Evolutionary conservation across 2,888 invertebrate genomes (phyloP), one percentile per base, ranked within the genome.

Genomic region (Hypomecis punctinalis): DNA sequence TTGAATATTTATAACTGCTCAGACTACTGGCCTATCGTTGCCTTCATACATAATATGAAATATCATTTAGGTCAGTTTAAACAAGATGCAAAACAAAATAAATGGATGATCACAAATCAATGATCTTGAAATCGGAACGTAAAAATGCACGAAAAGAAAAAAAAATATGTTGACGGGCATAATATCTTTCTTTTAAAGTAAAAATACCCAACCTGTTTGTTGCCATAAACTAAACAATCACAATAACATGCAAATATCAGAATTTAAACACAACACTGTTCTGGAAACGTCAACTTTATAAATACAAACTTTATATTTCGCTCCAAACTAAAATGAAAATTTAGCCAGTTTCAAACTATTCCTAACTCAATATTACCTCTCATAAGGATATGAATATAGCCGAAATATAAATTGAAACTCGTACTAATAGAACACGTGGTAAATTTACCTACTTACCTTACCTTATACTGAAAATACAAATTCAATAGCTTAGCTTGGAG

Each of bases 321-420:
- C 65, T 67, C 39, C 58, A 53, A 70, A 69, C 70, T 69, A 70
- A 63, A 75, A 76, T 66, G 75, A 74, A 76, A 76, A 77, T 79
- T 77, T 69, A 71, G 76, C 68, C 72, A 75, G 76, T 81, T 80
- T 70, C 65, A 66, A 78, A 80, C 80, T 79, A 75, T 75, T 73
- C 69, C 71, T 68, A 80, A 78, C 77, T 78, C 67, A 65, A 68
- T 73, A 72, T 67, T 71, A 69, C 74, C 74, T 71, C 67, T 74
- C 77, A 80, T 73, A 76, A 67, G 67, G 72, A 74, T 70, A 71
- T 70, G 65, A 76, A 77, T 77, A 39, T 45, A 54, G 57, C 52
- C n/a, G 40, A 48, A 61, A 61, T 58, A 66, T 58, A 45, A 57
- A 54, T 61, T 53, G 33, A 62, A 66, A 59, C 78, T 78, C 71